Evolutionary conservation across 2,888 invertebrate species (phyloP).

Genomic region (Cataglyphis albicans): DNA sequence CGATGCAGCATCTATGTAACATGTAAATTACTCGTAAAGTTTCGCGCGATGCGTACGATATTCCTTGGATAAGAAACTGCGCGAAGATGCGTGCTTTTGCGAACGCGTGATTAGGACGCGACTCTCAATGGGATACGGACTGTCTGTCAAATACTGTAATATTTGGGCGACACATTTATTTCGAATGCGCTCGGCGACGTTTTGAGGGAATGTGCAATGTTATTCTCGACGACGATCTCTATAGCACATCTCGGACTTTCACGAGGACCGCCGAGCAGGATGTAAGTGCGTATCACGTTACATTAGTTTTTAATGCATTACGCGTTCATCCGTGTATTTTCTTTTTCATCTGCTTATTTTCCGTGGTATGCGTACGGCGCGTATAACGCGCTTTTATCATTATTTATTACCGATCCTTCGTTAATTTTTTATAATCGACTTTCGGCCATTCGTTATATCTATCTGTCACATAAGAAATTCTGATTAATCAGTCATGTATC

Average conservation of each 20-base stretch:
- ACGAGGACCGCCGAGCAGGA: conserved; percentile 36
- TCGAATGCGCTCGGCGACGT: conserved; percentile 29
- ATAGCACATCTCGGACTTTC: conserved; percentile 21
- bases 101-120: conserved; percentile 69
- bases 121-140: conserved; percentile 71
- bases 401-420: neutral
- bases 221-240: conserved; percentile 10
- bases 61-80: neutral
- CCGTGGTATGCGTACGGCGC: conserved; percentile 28
- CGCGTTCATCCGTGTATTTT: conserved; percentile 44
- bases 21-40: too few species aligned
- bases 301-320: conserved; percentile 42
- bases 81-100: conserved; percentile 59
- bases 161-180: conserved; percentile 57
- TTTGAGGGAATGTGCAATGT: conserved; percentile 66
- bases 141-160: conserved; percentile 70
- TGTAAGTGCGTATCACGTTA: conserved; percentile 64
- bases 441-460: neutral
- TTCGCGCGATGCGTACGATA: neutral
- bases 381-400: conserved; percentile 4
- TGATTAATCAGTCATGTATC: conserved; percentile 30
- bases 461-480: neutral
- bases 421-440: conserved; percentile 9
- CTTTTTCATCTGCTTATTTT: conserved; percentile 60
- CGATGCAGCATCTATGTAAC: neutral